A percentile compares a stretch with the other conserved stretches of the same genome.
Evolutionary conservation across 2,797 vertebrate genomes (phyloP).

Genomic region (Chiroxiphia lanceolata): DNA sequence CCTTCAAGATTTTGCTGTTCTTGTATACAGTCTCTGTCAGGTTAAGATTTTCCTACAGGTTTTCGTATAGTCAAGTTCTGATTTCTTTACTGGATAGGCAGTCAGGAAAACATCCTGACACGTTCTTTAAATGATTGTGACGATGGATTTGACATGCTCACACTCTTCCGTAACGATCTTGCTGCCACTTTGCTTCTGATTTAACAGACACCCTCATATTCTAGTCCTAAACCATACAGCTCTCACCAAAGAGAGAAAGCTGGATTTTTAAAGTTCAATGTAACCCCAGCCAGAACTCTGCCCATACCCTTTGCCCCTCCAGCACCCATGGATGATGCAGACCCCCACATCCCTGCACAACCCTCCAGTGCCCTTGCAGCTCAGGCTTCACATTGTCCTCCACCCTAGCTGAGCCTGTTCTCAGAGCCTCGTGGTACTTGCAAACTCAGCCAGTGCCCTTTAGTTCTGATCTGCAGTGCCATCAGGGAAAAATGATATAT

Average conservation of each 20-base stretch:
- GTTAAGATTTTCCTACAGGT: neutral
- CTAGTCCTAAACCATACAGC: neutral
- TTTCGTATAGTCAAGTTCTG: neutral
- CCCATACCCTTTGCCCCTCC: neutral
- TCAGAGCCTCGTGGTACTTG: accelerated
- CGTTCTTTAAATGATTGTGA: neutral
- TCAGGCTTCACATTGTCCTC: neutral
- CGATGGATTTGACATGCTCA: neutral
- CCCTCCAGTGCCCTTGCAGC: neutral
- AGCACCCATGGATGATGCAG: neutral
- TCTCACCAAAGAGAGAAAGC: neutral
- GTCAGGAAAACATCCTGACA: neutral
- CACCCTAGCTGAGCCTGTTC: neutral
- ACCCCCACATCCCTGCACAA: neutral
- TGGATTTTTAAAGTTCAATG: neutral
- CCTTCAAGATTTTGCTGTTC: neutral
- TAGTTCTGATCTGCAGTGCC: neutral
- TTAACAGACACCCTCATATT: neutral
- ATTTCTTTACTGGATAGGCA: neutral
- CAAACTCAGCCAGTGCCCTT: neutral
- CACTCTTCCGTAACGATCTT: neutral
- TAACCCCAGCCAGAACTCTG: neutral
- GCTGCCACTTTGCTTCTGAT: neutral
- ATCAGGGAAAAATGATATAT: neutral
- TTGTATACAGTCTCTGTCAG: neutral